These are phyloP conservation scores for Sebastes iracundus DNA, from an alignment of 2,797 vertebrate genomes.

Conservation along the genomic window DNA sequence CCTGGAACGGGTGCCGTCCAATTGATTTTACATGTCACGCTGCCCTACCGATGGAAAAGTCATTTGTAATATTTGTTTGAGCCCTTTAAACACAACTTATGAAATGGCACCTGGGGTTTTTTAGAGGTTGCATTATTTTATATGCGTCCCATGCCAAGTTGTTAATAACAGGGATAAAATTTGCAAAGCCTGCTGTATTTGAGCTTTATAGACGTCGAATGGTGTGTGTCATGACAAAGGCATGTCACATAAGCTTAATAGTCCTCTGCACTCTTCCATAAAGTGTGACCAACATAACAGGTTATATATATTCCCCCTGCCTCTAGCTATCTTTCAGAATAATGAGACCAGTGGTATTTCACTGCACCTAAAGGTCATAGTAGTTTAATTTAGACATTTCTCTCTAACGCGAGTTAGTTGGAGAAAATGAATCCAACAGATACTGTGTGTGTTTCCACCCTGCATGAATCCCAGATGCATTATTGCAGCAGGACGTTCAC, in stretches of 20 bases:
- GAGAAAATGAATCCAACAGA: slow-evolving; percentile 53
- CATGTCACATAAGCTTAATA: slow-evolving; percentile 41
- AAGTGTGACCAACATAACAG: slow-evolving; percentile 29
- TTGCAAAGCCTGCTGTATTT: slow-evolving; percentile 5
- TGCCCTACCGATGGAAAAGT: not conserved
- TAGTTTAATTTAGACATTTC: slow-evolving; percentile 72
- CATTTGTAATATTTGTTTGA: slow-evolving; percentile 25
- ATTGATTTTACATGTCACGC: slow-evolving; percentile 5
- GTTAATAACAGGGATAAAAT: slow-evolving; percentile 12
- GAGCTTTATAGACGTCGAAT: slow-evolving; percentile 14
- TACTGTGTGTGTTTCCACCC: slow-evolving; percentile 29
- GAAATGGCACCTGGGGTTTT: slow-evolving; percentile 25
- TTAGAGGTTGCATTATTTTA: slow-evolving; percentile 6
- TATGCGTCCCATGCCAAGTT: not conserved
- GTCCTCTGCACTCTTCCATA: slow-evolving; percentile 22
- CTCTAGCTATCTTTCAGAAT: slow-evolving; percentile 57
- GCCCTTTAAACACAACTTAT: slow-evolving; percentile 13
- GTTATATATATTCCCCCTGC: slow-evolving; percentile 34
- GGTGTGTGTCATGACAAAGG: slow-evolving; percentile 61
- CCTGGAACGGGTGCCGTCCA: not conserved
- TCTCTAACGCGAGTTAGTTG: slow-evolving; percentile 42
- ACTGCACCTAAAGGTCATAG: slow-evolving; percentile 68
- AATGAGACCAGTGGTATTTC: slow-evolving; percentile 76
- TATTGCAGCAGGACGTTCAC: slow-evolving; percentile 12
- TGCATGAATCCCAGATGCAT: slow-evolving; percentile 22